phyloP scores from a whole-genome alignment of 2,113 vertebrate species.

The Xiphorhynchus elegans region DNA sequence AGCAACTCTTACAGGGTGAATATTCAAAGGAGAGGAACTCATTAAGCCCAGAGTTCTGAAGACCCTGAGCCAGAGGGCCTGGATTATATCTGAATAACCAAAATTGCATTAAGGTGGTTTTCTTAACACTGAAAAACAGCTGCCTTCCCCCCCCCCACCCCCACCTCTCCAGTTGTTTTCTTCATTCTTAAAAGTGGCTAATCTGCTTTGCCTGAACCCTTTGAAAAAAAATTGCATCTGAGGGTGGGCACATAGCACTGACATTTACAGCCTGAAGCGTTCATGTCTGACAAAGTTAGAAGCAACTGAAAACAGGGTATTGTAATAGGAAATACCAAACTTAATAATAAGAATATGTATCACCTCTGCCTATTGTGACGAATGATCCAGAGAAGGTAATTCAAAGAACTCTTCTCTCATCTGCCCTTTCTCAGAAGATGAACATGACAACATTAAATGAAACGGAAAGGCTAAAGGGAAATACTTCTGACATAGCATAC shows the following conservation, averaged over 20 bases:
- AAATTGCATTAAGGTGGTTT: neutral
- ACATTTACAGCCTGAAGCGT: slow-evolving; percentile 1
- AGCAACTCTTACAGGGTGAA: neutral
- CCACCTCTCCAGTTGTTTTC: neutral
- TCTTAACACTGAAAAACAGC: neutral
- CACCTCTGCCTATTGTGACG: neutral
- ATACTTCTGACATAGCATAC: neutral
- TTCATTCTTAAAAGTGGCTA: neutral
- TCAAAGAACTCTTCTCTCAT: neutral
- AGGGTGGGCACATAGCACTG: neutral
- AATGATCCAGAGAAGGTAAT: neutral
- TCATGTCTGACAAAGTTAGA: slow-evolving; percentile 1
- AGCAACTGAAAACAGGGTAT: neutral
- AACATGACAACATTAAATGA: neutral
- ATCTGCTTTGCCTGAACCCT: neutral
- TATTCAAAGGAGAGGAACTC: neutral
- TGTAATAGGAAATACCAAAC: slow-evolving; percentile 13
- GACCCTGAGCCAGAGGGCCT: neutral
- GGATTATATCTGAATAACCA: neutral
- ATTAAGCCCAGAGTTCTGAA: neutral
- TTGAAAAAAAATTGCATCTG: neutral
- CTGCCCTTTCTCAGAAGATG: neutral
- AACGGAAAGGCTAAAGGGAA: slow-evolving; percentile 35
- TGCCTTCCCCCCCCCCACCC: neutral
- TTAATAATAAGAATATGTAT: neutral